phyloP scores from a whole-genome alignment of 2,113 vertebrate genomes.

The Nestor notabilis region DNA sequence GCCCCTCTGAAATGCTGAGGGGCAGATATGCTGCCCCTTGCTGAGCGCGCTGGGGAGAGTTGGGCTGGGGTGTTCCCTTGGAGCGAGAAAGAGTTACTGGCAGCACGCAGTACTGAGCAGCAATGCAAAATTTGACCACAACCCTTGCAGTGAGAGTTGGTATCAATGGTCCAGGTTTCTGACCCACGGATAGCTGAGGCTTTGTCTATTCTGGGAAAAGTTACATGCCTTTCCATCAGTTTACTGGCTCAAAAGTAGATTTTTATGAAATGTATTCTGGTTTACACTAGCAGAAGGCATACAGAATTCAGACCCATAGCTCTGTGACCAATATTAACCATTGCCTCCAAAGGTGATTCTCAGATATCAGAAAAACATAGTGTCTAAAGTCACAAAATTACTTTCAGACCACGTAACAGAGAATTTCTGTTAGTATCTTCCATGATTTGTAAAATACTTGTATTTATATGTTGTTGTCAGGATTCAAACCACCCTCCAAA shows the following conservation, averaged over 20 bases:
- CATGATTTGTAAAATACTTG: not conserved
- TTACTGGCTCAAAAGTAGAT: not conserved
- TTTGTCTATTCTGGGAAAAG: not conserved
- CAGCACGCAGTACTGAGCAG: not conserved
- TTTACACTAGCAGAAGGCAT: not conserved
- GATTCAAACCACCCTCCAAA: constrained; percentile 56
- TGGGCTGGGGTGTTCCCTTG: not conserved
- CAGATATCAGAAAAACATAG: not conserved
- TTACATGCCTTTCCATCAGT: not conserved
- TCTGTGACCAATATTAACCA: not conserved
- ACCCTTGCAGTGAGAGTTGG: not conserved
- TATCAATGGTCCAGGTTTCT: not conserved
- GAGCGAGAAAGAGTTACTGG: not conserved
- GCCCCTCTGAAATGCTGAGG: not conserved
- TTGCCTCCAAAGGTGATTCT: not conserved
- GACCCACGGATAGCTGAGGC: not conserved
- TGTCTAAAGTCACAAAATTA: not conserved
- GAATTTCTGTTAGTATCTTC: not conserved
- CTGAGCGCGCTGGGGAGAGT: not conserved
- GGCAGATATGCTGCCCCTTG: not conserved
- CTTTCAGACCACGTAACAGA: not conserved
- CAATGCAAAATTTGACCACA: not conserved
- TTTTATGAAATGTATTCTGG: not conserved
- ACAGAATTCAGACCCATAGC: not conserved
- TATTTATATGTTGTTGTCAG: constrained; percentile 56